These are phyloP conservation scores for Ypsolopha scabrella DNA, from an alignment of 2,888 invertebrate genomes.

Conservation along the genomic window DNA sequence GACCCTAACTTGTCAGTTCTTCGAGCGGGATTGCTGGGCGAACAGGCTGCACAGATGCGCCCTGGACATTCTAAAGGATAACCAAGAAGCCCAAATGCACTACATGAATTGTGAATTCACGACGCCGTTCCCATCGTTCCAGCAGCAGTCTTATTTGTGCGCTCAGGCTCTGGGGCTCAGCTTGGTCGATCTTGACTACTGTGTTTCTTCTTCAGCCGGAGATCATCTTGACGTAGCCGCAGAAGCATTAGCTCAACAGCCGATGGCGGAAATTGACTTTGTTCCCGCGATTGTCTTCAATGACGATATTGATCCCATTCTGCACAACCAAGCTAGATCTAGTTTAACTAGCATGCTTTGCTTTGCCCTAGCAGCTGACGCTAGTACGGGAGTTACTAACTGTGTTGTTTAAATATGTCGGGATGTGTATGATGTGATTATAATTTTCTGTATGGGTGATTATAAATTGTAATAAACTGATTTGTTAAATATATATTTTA, in stretches of 20 bases:
- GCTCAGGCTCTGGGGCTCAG: conserved; percentile 33
- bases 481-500: background rate
- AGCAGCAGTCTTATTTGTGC: conserved; percentile 32
- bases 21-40: conserved; percentile 44
- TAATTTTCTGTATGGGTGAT: too few species aligned
- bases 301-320: conserved; percentile 18
- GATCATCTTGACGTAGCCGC: conserved; percentile 34
- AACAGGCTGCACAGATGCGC: conserved; percentile 53
- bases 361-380: conserved; percentile 35
- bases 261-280: conserved; percentile 30
- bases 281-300: conserved; percentile 48
- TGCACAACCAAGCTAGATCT: conserved; percentile 21
- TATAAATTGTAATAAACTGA: background rate
- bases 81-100: conserved; percentile 36
- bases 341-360: conserved; percentile 35
- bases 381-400: conserved; percentile 27
- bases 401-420: conserved; percentile 22
- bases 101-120: conserved; percentile 54
- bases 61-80: conserved; percentile 27
- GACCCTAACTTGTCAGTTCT: conserved; percentile 35
- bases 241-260: conserved; percentile 23
- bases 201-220: conserved; percentile 27
- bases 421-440: background rate
- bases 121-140: conserved; percentile 25
- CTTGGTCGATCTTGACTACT: conserved; percentile 34